Conservation (phyloP, 1,140 invertebrate genomes). For the Apis laboriosa region DNA sequence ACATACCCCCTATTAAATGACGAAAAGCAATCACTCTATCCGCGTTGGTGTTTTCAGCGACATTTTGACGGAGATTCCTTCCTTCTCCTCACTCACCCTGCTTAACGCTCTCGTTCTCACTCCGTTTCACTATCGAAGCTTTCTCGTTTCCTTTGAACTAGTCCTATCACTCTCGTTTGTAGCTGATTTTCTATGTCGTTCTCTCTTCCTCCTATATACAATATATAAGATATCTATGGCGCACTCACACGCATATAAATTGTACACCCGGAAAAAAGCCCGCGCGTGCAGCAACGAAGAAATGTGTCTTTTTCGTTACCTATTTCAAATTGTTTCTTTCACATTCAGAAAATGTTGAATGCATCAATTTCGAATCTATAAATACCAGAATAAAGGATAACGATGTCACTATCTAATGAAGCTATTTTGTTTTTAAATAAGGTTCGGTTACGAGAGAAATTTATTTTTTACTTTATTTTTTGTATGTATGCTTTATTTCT, state of each 20-base stretch:
- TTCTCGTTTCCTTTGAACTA: conserved; percentile 20
- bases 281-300: conserved; percentile 33
- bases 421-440: not conserved
- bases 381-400: conserved; percentile 40
- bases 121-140: conserved; percentile 51
- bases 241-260: conserved; percentile 45
- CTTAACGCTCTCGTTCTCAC: conserved; percentile 55
- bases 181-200: not conserved
- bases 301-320: not conserved
- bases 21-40: conserved; percentile 67
- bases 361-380: conserved; percentile 14
- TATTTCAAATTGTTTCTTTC: conserved; percentile 24
- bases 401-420: conserved; percentile 16
- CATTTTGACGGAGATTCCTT: conserved; percentile 71
- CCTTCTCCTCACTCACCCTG: conserved; percentile 32
- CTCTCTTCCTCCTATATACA: conserved; percentile 12
- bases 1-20: conserved; percentile 58
- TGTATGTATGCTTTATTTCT: not conserved
- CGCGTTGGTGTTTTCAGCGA: conserved; percentile 73
- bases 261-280: conserved; percentile 52
- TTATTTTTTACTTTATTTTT: not conserved
- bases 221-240: conserved; percentile 48
- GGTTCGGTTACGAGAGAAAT: not conserved
- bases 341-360: conserved; percentile 4
- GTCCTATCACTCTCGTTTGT: conserved; percentile 19